Conservation (phyloP, 2,888 invertebrate genomes). For the Oscheius sp. region DNA sequence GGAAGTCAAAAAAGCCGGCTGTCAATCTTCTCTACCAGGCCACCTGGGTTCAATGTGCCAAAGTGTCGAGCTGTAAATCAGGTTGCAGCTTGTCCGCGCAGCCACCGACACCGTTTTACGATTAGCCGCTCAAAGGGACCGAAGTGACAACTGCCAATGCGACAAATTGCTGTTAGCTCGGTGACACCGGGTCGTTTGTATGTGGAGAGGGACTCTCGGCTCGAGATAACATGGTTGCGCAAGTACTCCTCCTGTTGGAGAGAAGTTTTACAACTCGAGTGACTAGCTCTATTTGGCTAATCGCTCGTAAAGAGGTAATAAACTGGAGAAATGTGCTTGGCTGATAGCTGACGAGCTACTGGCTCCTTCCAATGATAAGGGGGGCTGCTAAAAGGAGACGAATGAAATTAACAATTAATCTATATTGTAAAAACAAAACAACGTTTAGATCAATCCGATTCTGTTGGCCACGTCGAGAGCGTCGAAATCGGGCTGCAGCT, state of each 20-base stretch:
- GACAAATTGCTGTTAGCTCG: conserved; percentile 16
- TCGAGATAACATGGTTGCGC: background rate
- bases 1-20: background rate
- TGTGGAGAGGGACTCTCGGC: no score
- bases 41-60: conserved; percentile 29
- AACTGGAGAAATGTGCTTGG: conserved; percentile 21
- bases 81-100: conserved; percentile 30
- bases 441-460: conserved; percentile 72
- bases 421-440: conserved; percentile 16
- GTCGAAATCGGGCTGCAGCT: conserved; percentile 96
- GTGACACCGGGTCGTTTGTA: background rate
- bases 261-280: background rate
- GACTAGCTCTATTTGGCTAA: conserved; percentile 21
- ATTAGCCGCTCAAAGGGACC: conserved; percentile 32
- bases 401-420: background rate
- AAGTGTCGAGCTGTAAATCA: conserved; percentile 32
- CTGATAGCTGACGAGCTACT: conserved; percentile 33
- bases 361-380: background rate
- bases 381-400: background rate
- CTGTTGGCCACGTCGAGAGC: conserved; percentile 99
- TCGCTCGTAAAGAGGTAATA: conserved; percentile 23
- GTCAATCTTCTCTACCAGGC: background rate
- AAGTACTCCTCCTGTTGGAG: conserved; percentile 26
- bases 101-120: conserved; percentile 34
- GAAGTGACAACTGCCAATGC: conserved; percentile 34